Conservation (phyloP, 2,113 vertebrate species). For the Colistium nudipinnis region DNA sequence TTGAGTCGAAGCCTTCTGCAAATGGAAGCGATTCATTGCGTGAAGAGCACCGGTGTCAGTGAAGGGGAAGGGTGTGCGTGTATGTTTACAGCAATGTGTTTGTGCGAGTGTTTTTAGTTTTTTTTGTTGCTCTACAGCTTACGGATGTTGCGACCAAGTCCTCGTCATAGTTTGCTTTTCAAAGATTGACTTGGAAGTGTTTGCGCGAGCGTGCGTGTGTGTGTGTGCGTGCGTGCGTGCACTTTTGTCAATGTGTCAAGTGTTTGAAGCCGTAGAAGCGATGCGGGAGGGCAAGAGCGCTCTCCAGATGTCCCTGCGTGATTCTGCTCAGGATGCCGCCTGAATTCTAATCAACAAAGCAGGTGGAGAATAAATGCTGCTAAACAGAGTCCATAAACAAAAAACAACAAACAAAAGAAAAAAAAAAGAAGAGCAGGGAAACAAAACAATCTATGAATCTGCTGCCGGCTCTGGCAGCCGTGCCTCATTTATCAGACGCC, state of each 20-base stretch:
- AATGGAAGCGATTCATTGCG: constrained; percentile 39
- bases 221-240: constrained; percentile 12
- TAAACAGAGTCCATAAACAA: constrained; percentile 30
- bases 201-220: background rate
- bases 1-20: constrained; percentile 17
- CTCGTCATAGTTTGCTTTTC: constrained; percentile 11
- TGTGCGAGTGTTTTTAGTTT: no score
- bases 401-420: constrained; percentile 1
- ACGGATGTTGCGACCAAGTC: constrained; percentile 7
- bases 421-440: constrained; percentile 10
- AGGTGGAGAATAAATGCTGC: constrained; percentile 3
- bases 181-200: constrained; percentile 9
- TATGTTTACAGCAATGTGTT: constrained; percentile 38
- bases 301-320: constrained; percentile 42
- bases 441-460: constrained; percentile 29
- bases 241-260: constrained; percentile 2
- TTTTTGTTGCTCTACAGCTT: background rate
- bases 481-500: constrained; percentile 39
- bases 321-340: constrained; percentile 30
- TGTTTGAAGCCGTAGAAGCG: constrained; percentile 1
- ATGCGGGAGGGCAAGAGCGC: constrained; percentile 20
- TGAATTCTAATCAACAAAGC: constrained; percentile 34
- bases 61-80: constrained; percentile 44
- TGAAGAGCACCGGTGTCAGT: constrained; percentile 11
- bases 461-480: constrained; percentile 22